Conservation (phyloP, 1,140 invertebrate species). For the Periplaneta americana region DNA sequence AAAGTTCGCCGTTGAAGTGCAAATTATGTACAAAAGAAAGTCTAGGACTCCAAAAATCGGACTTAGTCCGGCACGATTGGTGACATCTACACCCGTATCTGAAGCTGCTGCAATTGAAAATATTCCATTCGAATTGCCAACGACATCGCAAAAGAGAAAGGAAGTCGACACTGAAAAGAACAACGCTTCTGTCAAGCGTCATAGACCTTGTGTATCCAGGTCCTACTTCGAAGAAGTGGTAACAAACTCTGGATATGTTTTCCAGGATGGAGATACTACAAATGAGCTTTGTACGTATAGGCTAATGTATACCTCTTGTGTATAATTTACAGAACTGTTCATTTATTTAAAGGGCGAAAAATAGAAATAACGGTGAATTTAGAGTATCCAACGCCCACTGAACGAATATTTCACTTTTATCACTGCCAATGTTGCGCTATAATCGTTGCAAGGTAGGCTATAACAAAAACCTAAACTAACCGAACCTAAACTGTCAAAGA, state of each 20-base stretch:
- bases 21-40: not conserved
- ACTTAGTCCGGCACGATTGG: not conserved
- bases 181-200: not conserved
- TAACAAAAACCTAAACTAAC: too few relatives aligned
- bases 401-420: too few relatives aligned
- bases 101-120: not conserved
- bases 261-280: not conserved
- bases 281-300: not conserved
- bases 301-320: too few relatives aligned
- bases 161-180: not conserved
- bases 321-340: too few relatives aligned
- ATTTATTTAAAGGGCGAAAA: too few relatives aligned
- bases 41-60: not conserved
- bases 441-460: too few relatives aligned
- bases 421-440: too few relatives aligned
- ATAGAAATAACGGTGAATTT: too few relatives aligned
- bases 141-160: not conserved
- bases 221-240: not conserved
- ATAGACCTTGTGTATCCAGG: not conserved
- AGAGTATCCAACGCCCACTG: too few relatives aligned
- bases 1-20: too few relatives aligned
- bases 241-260: not conserved
- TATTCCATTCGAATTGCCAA: not conserved
- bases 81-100: not conserved
- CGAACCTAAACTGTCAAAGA: too few relatives aligned